Conservation (phyloP, 2,888 invertebrate genomes). For the Eupithecia centaureata region DNA sequence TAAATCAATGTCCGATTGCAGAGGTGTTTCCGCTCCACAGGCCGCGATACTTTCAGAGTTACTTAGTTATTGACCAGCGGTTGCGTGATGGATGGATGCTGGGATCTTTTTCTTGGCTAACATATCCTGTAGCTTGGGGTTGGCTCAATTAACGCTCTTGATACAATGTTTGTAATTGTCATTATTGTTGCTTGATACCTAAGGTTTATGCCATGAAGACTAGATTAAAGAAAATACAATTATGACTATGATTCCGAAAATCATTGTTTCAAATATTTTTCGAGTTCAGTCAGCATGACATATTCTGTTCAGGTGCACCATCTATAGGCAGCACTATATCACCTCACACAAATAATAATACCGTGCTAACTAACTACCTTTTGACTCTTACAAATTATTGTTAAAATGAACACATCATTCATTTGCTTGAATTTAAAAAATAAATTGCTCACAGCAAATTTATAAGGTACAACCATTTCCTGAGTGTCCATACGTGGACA, state of each 20-base stretch:
- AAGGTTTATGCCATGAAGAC: no score
- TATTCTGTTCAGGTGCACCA: no score
- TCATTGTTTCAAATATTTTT: no score
- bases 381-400: background rate
- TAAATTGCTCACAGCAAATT: background rate
- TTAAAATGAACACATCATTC: background rate
- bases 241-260: no score
- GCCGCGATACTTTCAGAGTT: conserved; percentile 24
- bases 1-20: conserved; percentile 80
- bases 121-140: background rate
- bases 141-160: background rate
- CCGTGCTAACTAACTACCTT: no score
- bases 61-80: conserved; percentile 16
- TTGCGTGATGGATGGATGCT: conserved; percentile 6
- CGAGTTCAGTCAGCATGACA: no score
- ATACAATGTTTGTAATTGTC: no score
- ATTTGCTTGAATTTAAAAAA: background rate
- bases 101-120: conserved; percentile 2
- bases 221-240: no score
- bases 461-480: conserved; percentile 14
- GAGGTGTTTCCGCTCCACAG: conserved; percentile 44
- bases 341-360: no score
- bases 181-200: no score
- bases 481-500: conserved; percentile 11
- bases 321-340: no score